Conservation (phyloP, 1,140 invertebrate species). For the Drosophila subobscura region DNA sequence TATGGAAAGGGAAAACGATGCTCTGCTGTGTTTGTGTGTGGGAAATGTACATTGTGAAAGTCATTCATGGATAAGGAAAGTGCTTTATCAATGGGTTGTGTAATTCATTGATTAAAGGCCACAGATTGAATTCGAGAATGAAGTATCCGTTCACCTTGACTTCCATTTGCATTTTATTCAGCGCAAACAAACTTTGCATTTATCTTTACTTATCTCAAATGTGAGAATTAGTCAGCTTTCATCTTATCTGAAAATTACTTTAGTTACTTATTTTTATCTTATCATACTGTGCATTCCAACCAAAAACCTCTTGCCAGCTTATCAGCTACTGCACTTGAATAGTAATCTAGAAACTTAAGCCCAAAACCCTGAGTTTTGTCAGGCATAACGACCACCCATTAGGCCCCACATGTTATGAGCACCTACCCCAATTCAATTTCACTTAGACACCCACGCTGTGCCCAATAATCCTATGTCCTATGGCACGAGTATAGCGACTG, state of each 20-base stretch:
- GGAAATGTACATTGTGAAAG: constrained; percentile 49
- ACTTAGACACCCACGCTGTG: constrained; percentile 48
- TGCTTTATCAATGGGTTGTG: constrained; percentile 10
- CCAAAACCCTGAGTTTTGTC: neutral
- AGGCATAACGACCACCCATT: neutral
- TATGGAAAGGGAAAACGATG: constrained; percentile 44
- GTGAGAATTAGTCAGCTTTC: no score
- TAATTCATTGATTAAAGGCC: constrained; percentile 4
- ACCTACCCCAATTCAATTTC: constrained; percentile 54
- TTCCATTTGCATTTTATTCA: neutral
- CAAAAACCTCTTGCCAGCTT: no score
- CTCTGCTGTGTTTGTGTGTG: constrained; percentile 20
- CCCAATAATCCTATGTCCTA: constrained; percentile 12
- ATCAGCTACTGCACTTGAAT: no score
- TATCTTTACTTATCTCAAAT: no score
- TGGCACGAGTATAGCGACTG: constrained; percentile 14
- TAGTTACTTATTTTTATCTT: no score
- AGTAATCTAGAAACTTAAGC: neutral
- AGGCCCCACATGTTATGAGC: constrained; percentile 1
- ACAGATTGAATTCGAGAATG: no score
- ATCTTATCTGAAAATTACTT: no score
- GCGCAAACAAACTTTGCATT: no score
- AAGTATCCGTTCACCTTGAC: no score
- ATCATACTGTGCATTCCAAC: no score
- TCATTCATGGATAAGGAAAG: constrained; percentile 47